Percentiles rank a stretch among this genome's conserved stretches.
These are phyloP conservation scores for Arrhamphus sclerolepis DNA, from an alignment of 2,797 vertebrate species.

Conservation along the genomic window DNA sequence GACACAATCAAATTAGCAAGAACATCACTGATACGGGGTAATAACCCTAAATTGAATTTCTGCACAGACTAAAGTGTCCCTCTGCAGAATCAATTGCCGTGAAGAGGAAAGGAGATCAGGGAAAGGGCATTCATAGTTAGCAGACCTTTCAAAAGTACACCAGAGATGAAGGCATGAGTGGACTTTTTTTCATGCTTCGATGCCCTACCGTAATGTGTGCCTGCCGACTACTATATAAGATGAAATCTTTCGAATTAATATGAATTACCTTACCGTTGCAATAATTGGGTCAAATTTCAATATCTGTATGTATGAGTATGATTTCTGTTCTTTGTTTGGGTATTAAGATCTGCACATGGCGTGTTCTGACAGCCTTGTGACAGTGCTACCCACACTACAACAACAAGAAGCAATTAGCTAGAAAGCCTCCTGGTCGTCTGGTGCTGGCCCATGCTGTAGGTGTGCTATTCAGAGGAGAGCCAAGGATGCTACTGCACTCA, in stretches of 20 bases:
- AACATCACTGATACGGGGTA: conserved; percentile 81
- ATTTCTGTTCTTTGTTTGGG: conserved; percentile 49
- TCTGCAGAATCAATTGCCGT: conserved; percentile 77
- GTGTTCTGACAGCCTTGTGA: conserved; percentile 44
- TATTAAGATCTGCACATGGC: conserved; percentile 27
- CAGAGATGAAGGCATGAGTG: conserved; percentile 60
- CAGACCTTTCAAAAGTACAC: conserved; percentile 73
- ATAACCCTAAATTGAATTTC: conserved; percentile 82
- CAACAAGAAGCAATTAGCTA: conserved; percentile 72
- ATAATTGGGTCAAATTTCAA: conserved; percentile 48
- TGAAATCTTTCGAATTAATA: conserved; percentile 70
- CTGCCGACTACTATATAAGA: conserved; percentile 49
- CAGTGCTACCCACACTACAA: conserved; percentile 58
- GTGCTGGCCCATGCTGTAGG: conserved; percentile 50
- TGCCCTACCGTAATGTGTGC: conserved; percentile 54
- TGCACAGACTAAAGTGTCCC: conserved; percentile 71
- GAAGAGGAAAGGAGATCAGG: conserved; percentile 71
- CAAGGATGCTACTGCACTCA: conserved; percentile 44
- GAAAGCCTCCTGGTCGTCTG: conserved; percentile 65
- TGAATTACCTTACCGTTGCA: conserved; percentile 60
- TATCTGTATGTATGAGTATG: conserved; percentile 45
- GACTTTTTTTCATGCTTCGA: conserved; percentile 60
- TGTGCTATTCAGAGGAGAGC: conserved; percentile 41
- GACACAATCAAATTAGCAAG: conserved; percentile 81
- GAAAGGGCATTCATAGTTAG: conserved; percentile 73